Conservation (phyloP, 2,113 vertebrate genomes). For the Astatotilapia flaviijosephi region DNA sequence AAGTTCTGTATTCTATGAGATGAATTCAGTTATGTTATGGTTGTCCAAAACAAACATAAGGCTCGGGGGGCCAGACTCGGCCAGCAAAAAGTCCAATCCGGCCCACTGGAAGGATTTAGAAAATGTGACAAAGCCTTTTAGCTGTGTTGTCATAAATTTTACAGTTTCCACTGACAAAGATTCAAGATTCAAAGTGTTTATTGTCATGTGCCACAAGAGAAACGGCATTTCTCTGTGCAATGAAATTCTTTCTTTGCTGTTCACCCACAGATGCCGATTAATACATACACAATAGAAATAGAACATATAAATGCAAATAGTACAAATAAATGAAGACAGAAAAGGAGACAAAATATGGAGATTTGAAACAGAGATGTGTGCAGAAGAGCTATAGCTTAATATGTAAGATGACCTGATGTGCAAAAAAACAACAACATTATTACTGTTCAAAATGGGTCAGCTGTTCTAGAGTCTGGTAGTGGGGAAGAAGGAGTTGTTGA, state of each 20-base stretch:
- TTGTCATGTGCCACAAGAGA: not conserved
- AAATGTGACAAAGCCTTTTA: not conserved
- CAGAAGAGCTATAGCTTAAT: not conserved
- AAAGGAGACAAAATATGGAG: not conserved
- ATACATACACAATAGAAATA: not conserved
- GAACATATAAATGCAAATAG: not conserved
- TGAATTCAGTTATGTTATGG: not conserved
- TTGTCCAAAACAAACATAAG: not conserved
- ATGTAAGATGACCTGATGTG: not conserved
- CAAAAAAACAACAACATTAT: not conserved
- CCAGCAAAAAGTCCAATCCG: rapidly evolving
- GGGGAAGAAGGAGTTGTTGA: not conserved
- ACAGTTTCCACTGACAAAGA: not conserved
- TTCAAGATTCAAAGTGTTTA: not conserved
- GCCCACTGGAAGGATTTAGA: not conserved
- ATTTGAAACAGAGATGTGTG: not conserved
- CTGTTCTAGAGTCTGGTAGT: not conserved
- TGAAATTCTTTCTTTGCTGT: not conserved
- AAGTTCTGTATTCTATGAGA: not conserved
- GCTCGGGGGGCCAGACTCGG: not conserved
- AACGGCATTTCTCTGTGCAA: not conserved
- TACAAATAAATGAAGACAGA: rapidly evolving
- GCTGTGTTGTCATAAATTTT: not conserved
- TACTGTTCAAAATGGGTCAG: not conserved
- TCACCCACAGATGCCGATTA: not conserved